These are phyloP conservation scores for Galago senegalensis DNA, from an alignment of 2,797 vertebrate species.

Conservation along the genomic window DNA sequence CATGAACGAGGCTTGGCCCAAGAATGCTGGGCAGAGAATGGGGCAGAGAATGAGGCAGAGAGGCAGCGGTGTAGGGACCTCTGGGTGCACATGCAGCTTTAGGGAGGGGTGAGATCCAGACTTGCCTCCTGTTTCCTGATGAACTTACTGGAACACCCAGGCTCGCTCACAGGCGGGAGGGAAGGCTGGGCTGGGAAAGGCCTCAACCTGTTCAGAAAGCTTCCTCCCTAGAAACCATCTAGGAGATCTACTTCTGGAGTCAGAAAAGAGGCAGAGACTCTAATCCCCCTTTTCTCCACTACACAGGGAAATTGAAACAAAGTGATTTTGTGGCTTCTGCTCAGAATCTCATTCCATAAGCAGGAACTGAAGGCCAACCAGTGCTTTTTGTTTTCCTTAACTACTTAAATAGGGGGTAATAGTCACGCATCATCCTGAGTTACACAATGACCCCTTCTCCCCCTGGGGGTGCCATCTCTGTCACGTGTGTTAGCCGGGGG, in stretches of 20 bases:
- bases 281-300: background rate
- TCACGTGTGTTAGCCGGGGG: background rate
- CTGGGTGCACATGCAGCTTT: accelerated
- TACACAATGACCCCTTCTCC: background rate
- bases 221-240: background rate
- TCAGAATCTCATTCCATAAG: background rate
- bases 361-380: background rate
- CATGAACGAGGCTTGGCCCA: background rate
- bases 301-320: background rate
- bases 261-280: background rate
- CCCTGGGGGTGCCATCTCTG: background rate
- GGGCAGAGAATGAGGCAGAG: background rate
- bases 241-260: background rate
- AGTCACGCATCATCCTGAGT: background rate
- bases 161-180: too few species aligned
- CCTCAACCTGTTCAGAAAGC: background rate
- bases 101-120: background rate
- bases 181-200: background rate
- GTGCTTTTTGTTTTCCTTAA: background rate
- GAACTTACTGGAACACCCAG: too few species aligned
- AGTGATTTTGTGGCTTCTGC: background rate
- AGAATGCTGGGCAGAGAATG: background rate
- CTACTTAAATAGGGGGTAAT: background rate
- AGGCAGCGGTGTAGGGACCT: background rate
- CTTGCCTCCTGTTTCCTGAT: background rate